These are phyloP conservation scores for Arion vulgaris DNA, from an alignment of 1,140 invertebrate genomes.

Conservation along the genomic window DNA sequence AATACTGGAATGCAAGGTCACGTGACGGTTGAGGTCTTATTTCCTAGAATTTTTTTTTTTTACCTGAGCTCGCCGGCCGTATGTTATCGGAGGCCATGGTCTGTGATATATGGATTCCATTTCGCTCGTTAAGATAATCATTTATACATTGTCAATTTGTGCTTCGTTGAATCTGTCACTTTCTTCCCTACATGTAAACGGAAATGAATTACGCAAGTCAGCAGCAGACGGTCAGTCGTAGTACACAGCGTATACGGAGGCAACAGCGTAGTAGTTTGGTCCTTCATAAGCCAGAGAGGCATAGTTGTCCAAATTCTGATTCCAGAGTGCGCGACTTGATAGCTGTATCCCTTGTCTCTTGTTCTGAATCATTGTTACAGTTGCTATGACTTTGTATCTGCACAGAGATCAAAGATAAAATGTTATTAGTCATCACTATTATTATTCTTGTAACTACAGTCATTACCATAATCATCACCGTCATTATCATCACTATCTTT, in stretches of 20 bases:
- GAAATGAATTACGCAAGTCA: background rate
- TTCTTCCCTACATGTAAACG: too few species aligned
- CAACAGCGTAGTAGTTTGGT: conserved; percentile 53
- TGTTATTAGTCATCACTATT: background rate
- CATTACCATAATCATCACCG: background rate
- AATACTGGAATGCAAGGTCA: too few species aligned
- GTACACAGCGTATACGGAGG: conserved; percentile 59
- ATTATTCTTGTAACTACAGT: background rate
- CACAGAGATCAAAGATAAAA: background rate
- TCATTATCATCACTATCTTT: background rate
- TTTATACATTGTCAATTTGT: too few species aligned
- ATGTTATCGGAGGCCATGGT: too few species aligned
- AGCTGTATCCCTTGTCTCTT: conserved; percentile 55
- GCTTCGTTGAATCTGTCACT: too few species aligned
- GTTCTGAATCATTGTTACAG: conserved; percentile 58
- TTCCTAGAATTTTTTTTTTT: too few species aligned
- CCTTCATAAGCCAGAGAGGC: conserved; percentile 57
- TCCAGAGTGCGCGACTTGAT: conserved; percentile 63
- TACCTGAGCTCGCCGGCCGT: too few species aligned
- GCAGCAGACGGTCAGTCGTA: conserved; percentile 48
- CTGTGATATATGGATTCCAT: too few species aligned
- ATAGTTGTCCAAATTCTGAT: conserved; percentile 56
- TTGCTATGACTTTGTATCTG: conserved; percentile 61
- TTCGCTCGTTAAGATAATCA: too few species aligned
- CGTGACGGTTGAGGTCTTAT: too few species aligned